Percentiles rank a stretch among this genome's conserved stretches.
These are phyloP conservation scores for Meiosimyza platycephala DNA, from an alignment of 2,888 invertebrate genomes.

Conservation along the genomic window DNA sequence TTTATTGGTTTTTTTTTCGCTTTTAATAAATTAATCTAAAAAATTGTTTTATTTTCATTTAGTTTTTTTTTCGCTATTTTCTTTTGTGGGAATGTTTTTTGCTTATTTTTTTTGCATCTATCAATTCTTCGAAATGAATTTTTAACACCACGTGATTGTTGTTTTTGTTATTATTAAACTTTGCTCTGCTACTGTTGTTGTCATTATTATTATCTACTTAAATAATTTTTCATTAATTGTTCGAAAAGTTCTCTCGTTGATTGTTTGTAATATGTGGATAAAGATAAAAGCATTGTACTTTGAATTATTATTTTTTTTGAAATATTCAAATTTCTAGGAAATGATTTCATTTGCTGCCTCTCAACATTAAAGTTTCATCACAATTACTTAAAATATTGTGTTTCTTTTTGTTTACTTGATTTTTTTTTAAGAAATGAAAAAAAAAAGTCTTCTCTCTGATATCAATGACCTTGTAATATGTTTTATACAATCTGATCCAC, in stretches of 20 bases:
- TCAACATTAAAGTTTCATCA: too few species aligned
- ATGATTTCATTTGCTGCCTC: neutral
- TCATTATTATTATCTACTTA: neutral
- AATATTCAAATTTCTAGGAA: slow-evolving; percentile 4
- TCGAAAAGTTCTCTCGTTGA: slow-evolving; percentile 16
- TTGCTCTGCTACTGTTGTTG: neutral
- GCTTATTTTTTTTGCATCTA: slow-evolving; percentile 13
- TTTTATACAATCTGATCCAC: too few species aligned
- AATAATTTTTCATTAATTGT: slow-evolving; percentile 17
- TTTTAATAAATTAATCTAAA: too few species aligned
- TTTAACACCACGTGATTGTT: neutral
- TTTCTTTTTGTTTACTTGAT: too few species aligned
- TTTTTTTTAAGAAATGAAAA: too few species aligned
- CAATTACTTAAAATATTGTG: too few species aligned
- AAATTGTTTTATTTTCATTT: too few species aligned
- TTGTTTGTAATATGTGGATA: slow-evolving; percentile 7
- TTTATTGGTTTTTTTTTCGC: too few species aligned
- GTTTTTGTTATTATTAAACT: neutral
- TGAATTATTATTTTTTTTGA: neutral
- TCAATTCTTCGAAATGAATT: neutral
- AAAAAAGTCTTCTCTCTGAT: too few species aligned
- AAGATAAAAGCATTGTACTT: neutral
- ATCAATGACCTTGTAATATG: too few species aligned
- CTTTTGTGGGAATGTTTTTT: neutral
- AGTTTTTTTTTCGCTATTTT: neutral